Evolutionary conservation across 2,888 invertebrate genomes (phyloP).

Genomic region (Formica aserva): DNA sequence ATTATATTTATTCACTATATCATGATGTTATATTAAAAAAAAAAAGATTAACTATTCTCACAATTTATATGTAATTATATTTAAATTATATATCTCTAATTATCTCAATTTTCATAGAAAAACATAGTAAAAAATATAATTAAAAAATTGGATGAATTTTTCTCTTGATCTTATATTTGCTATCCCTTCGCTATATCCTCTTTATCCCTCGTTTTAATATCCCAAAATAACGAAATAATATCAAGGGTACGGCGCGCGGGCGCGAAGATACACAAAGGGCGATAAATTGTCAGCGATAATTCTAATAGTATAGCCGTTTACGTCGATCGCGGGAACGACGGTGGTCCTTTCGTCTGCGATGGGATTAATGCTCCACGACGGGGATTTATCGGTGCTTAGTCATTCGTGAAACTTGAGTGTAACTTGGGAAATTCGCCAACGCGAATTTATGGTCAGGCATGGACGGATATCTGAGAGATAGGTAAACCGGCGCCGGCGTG

Average conservation of each 20-base stretch:
- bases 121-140: not conserved
- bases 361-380: slow-evolving; percentile 46
- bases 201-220: not conserved
- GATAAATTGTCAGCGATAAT: slow-evolving; percentile 42
- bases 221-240: not conserved
- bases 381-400: slow-evolving; percentile 54
- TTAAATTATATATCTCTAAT: not conserved
- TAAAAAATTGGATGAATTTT: not conserved
- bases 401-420: slow-evolving; percentile 50
- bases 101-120: not conserved
- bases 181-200: not conserved
- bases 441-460: slow-evolving; percentile 51
- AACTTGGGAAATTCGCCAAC: slow-evolving; percentile 51
- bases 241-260: not conserved
- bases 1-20: not conserved
- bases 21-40: not conserved
- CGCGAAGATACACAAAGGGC: slow-evolving; percentile 8
- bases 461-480: slow-evolving; percentile 49
- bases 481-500: slow-evolving; percentile 37
- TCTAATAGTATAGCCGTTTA: slow-evolving; percentile 22
- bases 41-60: not conserved
- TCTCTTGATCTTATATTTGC: not conserved
- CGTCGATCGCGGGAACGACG: slow-evolving; percentile 26
- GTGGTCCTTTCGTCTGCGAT: slow-evolving; percentile 17
- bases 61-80: not conserved